phyloP scores from a whole-genome alignment of 2,797 vertebrate genomes.

The Sciurus vulgaris region DNA sequence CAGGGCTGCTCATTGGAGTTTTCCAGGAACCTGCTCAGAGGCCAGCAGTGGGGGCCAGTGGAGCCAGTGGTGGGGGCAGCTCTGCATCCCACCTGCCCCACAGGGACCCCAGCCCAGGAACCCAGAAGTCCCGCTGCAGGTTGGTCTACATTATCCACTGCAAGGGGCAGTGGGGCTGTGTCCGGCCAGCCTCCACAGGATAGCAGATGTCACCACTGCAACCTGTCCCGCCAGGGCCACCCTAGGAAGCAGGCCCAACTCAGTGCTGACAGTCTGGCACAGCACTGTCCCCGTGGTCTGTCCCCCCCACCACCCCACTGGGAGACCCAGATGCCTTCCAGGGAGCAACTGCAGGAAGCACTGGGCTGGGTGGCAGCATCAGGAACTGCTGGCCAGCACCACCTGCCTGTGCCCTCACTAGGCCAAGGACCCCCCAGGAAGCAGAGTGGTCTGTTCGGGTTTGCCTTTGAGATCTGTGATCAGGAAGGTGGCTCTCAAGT shows the following conservation, averaged over 20 bases:
- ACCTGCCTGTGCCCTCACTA: neutral
- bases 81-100: neutral
- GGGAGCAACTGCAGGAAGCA: too few relatives aligned
- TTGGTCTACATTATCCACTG: too few relatives aligned
- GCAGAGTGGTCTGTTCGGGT: neutral
- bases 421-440: neutral
- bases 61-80: too few relatives aligned
- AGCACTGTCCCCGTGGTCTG: too few relatives aligned
- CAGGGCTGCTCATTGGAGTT: neutral
- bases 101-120: too few relatives aligned
- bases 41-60: neutral
- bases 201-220: fast-evolving
- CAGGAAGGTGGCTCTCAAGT: neutral
- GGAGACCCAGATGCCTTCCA: neutral
- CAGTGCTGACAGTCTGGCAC: too few relatives aligned
- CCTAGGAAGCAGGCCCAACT: neutral
- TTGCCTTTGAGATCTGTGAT: neutral
- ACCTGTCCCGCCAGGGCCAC: neutral
- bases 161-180: neutral
- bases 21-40: neutral
- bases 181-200: neutral
- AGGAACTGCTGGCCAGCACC: fast-evolving
- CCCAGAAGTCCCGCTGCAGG: neutral
- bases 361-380: neutral
- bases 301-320: neutral